These are phyloP conservation scores for Carlito syrichta DNA, from an alignment of 2,113 vertebrate species.

Conservation along the genomic window DNA sequence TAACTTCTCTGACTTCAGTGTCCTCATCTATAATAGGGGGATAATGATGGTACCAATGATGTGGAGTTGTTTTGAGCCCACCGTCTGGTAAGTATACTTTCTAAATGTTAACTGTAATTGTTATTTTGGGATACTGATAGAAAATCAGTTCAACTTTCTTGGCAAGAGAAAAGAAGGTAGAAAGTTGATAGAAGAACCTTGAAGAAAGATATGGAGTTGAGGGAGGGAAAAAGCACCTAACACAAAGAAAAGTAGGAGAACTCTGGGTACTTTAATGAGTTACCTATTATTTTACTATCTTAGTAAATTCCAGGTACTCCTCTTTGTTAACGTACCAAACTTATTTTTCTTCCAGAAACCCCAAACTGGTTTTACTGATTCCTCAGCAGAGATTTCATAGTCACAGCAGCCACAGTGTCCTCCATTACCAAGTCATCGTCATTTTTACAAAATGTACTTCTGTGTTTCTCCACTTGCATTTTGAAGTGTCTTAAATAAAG, in stretches of 20 bases:
- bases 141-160: conserved; percentile 35
- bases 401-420: not conserved
- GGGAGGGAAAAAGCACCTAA: not conserved
- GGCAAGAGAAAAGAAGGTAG: not conserved
- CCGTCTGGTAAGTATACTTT: not conserved
- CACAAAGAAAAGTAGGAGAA: conserved; percentile 12
- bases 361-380: not conserved
- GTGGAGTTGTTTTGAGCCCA: not conserved
- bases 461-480: conserved; percentile 10
- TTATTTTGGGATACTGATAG: not conserved
- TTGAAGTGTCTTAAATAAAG: conserved; percentile 57
- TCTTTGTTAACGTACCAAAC: not conserved
- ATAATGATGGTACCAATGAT: not conserved
- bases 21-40: not conserved
- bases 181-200: not conserved
- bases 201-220: not conserved
- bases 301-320: not conserved
- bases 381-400: conserved; percentile 27
- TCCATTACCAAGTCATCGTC: not conserved
- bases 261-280: not conserved
- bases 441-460: conserved; percentile 36
- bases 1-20: not conserved
- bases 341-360: not conserved
- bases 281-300: conserved; percentile 3
- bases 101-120: not conserved